Evolutionary conservation across 2,113 vertebrate species (phyloP), one percentile per base, ranked within the genome.

Genomic region (Oxyruncus cristatus): DNA sequence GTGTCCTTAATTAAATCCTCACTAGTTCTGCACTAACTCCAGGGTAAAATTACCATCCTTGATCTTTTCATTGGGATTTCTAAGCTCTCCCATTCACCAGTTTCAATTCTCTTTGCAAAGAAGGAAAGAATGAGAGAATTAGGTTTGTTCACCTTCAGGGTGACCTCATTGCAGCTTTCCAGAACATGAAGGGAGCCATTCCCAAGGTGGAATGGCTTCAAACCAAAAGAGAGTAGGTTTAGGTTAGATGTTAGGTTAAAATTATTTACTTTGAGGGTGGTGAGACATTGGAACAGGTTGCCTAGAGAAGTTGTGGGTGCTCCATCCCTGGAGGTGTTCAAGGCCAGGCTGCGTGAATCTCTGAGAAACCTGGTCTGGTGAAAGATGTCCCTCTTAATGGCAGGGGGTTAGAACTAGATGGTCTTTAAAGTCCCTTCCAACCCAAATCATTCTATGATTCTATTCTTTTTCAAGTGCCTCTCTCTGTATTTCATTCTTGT

Each of bases 301-400:
- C 12, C 47, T 26, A 70, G 55, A 70, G 41, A 42, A 70, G 8
- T 1, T 42, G 14, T 70, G 63, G 26, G 9, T 70, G 55, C 4
- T 12, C 12, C 10, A 56, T 23, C 12, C 35, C 22, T 83, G 47
- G 14, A 41, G 6, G 17, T 41, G 32, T 23, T 63, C 21, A 32
- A 41, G 26, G 3, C 17, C 41, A 35, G 18, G 47, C 6, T 70
- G 14, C 27, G 49, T 35, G n/a, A 22, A 20, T 22, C 21, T 63
- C 49, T 70, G 63, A 55, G n/a, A 47, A 35, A 16, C 6, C 41
- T 33, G 35, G 18, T 28, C 4, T 10, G 23, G 26, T 15, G 32
- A 56, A 56, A 70, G n/a, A 3, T 0, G 0, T 13, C 35, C 20
- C 32, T 55, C 41, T 9, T 30, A 26, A n/a, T 2, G 1, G 21